Evolutionary conservation across 1,140 invertebrate genomes (phyloP).

Genomic region (Hycleus phaleratus): DNA sequence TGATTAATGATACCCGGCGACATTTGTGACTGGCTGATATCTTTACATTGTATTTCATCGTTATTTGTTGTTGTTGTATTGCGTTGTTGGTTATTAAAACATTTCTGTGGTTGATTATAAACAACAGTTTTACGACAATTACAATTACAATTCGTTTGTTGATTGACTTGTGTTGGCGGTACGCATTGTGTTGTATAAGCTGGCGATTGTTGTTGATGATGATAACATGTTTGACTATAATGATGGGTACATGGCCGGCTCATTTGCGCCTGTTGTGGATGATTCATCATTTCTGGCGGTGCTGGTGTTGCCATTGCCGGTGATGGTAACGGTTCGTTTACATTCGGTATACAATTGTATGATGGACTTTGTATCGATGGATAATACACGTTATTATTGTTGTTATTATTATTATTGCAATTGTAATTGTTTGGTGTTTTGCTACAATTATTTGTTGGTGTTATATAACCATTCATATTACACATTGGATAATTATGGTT

Average conservation of each 20-base stretch:
- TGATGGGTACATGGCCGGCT: slow-evolving; percentile 43
- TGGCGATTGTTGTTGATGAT: slow-evolving; percentile 2
- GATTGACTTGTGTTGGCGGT: background rate
- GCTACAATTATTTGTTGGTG: slow-evolving; percentile 16
- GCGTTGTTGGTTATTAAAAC: slow-evolving; percentile 14
- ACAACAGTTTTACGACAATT: background rate
- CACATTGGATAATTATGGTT: slow-evolving; percentile 41
- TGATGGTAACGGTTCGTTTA: slow-evolving; percentile 48
- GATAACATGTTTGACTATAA: slow-evolving; percentile 34
- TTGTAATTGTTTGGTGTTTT: slow-evolving; percentile 1
- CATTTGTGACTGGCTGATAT: slow-evolving; percentile 58
- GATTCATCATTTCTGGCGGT: slow-evolving; percentile 42
- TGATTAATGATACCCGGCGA: slow-evolving; percentile 30
- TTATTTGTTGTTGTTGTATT: slow-evolving; percentile 18
- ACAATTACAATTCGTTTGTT: background rate
- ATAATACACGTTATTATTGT: slow-evolving; percentile 7
- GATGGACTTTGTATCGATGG: slow-evolving; percentile 11
- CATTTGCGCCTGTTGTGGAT: slow-evolving; percentile 46
- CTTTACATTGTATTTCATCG: slow-evolving; percentile 56
- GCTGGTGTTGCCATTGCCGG: slow-evolving; percentile 52
- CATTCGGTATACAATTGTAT: slow-evolving; percentile 25
- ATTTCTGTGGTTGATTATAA: slow-evolving; percentile 6
- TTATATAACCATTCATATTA: slow-evolving; percentile 15
- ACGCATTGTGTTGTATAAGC: slow-evolving; percentile 16
- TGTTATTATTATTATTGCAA: background rate